Base-by-base conservation (phyloP, 2,797 vertebrate species). In the Notolabrus celidotus region DNA sequence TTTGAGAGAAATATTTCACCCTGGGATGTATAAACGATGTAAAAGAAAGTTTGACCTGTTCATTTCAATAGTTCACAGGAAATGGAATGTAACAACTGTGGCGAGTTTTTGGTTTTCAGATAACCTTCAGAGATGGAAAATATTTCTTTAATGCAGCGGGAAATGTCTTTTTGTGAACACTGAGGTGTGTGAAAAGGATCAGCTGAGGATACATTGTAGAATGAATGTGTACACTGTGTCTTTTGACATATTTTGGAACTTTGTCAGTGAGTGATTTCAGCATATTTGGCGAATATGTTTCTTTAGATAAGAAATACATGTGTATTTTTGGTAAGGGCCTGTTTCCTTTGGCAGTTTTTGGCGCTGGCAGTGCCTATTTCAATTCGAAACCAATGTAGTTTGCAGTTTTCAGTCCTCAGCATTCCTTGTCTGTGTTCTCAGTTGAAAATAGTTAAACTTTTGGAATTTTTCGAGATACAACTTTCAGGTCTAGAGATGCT, bases 1-100 rank as follows among this genome's bases (percentile, higher is more conserved):
- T n/a, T 69, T 60, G 17, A 65, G 71, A 77, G 58, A 27, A 71
- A 61, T 42, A 49, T 57, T 42, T 75, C 64, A 29, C 27, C 42
- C 25, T 60, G 55, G 64, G 75, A 59, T 36, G 22, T 33, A 36
- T 25, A 46, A 60, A 59, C 27, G 10, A 16, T 59, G 43, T 39
- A 33, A 59, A 33, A 63, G 29, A n/a, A n/a, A n/a, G 34, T 25
- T 46, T 11, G 11, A 43, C 46, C 10, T 49, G 15, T 39, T 57
- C 38, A 39, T 58, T 73, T 64, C 6, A 54, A 31, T 14, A 31
- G 39, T 46, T 57, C 15, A 7, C 27, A 14, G 7, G 31, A 50
- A 42, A 11, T 39, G 47, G 41, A 63, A 50, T 50, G 31, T 45
- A 64, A 15, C 22, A 51, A 17, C 0, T 7, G 2, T 2, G 27